Evolutionary conservation across 2,888 invertebrate genomes (phyloP).

Genomic region (Ypsolopha sequella): DNA sequence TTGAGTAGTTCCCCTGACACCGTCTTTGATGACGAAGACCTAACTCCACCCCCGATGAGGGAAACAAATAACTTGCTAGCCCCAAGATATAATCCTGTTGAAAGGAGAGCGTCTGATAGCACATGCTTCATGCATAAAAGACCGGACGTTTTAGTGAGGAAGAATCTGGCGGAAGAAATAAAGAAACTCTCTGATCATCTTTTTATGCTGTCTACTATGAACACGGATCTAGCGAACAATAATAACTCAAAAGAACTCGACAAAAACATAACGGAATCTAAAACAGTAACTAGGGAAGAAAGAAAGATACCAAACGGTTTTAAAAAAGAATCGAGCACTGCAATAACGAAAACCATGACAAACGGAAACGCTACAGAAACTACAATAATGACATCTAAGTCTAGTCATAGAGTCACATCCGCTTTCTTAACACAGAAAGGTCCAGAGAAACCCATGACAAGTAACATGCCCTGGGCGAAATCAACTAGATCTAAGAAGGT

Average conservation of each 20-base stretch:
- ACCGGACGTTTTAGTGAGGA: slow-evolving; percentile 73
- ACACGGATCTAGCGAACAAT: slow-evolving; percentile 64
- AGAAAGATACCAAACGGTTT: slow-evolving; percentile 45
- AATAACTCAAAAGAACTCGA: slow-evolving; percentile 50
- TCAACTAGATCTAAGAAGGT: slow-evolving; percentile 74
- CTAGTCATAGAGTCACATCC: slow-evolving; percentile 48
- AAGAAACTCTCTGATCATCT: slow-evolving; percentile 85
- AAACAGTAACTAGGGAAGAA: slow-evolving; percentile 36
- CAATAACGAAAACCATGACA: slow-evolving; percentile 35
- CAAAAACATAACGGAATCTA: slow-evolving; percentile 49
- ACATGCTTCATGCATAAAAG: slow-evolving; percentile 74
- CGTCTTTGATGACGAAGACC: slow-evolving; percentile 61
- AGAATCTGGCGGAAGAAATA: slow-evolving; percentile 86
- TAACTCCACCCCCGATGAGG: slow-evolving; percentile 45
- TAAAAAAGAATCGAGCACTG: slow-evolving; percentile 37
- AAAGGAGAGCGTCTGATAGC: slow-evolving; percentile 84
- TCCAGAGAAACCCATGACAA: slow-evolving; percentile 56
- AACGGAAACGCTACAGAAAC: slow-evolving; percentile 49
- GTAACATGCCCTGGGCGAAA: slow-evolving; percentile 67
- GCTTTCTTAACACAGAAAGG: slow-evolving; percentile 48
- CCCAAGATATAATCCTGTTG: slow-evolving; percentile 66
- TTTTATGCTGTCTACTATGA: slow-evolving; percentile 77
- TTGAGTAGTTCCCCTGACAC: slow-evolving; percentile 76
- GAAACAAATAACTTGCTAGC: slow-evolving; percentile 30
- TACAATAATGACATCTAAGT: slow-evolving; percentile 50